A percentile compares a stretch with the other conserved stretches of the same genome.
Conservation (phyloP, 2,113 vertebrate genomes). For the Myrmecophaga tridactyla region DNA sequence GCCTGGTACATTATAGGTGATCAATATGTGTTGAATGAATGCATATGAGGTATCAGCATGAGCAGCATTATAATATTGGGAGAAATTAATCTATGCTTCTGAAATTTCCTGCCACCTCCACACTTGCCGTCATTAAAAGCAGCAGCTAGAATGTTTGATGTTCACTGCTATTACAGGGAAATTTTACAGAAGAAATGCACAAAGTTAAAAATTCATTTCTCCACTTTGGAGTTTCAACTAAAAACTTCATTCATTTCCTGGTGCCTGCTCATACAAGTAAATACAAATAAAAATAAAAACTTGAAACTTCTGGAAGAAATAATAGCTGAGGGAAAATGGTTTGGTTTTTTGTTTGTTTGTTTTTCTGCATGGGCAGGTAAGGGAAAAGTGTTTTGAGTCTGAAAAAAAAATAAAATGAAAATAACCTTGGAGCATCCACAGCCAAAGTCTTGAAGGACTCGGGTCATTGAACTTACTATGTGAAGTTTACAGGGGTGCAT, state of each 20-base stretch:
- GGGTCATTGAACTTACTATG: background rate
- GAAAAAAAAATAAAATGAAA: too few relatives aligned
- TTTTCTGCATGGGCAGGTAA: too few relatives aligned
- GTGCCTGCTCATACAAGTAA: too few relatives aligned
- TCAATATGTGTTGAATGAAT: background rate
- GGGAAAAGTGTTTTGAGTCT: background rate
- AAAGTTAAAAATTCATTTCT: background rate
- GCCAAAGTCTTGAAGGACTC: background rate
- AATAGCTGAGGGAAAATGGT: background rate
- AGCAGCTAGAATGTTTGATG: background rate
- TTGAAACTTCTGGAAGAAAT: background rate
- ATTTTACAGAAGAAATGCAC: background rate
- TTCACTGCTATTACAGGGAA: background rate
- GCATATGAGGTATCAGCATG: background rate
- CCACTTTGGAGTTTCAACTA: constrained; percentile 3
- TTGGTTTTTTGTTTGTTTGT: too few relatives aligned
- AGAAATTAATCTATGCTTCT: background rate
- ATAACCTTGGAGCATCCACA: background rate
- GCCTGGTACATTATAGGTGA: background rate
- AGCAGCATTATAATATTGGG: background rate
- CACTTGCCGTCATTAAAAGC: background rate
- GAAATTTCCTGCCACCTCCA: background rate
- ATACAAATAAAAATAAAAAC: constrained; percentile 49
- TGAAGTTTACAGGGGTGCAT: background rate
- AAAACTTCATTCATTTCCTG: too few relatives aligned